Percentiles rank a stretch among this genome's conserved stretches.
Evolutionary conservation across 2,113 vertebrate genomes (phyloP).

Genomic region (Elgaria multicarinata): DNA sequence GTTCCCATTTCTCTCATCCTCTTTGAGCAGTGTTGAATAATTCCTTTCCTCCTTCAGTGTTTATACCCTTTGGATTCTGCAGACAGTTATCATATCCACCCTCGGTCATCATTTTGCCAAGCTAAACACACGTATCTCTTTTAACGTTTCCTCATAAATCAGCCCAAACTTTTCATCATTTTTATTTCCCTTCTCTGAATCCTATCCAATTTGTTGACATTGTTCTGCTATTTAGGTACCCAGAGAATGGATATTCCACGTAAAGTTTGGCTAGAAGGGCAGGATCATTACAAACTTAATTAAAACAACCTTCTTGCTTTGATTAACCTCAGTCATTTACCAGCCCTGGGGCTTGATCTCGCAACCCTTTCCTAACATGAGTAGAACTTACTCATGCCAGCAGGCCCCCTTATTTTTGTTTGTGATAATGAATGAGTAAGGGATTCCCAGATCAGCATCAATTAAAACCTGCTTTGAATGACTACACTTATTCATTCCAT

Average conservation of each 20-base stretch:
- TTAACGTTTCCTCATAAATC: constrained; percentile 72
- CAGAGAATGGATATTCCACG: constrained; percentile 34
- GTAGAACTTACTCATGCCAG: constrained; percentile 22
- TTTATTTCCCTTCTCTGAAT: constrained; percentile 62
- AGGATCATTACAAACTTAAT: not conserved
- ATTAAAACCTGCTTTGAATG: not conserved
- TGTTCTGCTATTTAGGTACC: constrained; percentile 55
- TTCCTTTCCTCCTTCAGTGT: constrained; percentile 35
- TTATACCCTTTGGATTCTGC: constrained; percentile 49
- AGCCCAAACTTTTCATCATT: constrained; percentile 66
- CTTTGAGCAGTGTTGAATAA: constrained; percentile 47
- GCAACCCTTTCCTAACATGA: not conserved
- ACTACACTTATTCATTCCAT: not conserved
- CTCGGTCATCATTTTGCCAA: constrained; percentile 71
- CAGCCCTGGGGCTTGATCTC: not conserved
- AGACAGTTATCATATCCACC: constrained; percentile 46
- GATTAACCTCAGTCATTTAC: not conserved
- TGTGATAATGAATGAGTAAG: accelerated
- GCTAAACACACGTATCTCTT: constrained; percentile 68
- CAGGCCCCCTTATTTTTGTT: not conserved
- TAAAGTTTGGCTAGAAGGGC: not conserved
- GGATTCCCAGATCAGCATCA: not conserved
- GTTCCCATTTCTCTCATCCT: constrained; percentile 29
- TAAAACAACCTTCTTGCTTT: not conserved
- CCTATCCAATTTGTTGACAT: constrained; percentile 61